Evolutionary conservation across 2,113 vertebrate genomes (phyloP).

Genomic region (Hyperoodon ampullatus): DNA sequence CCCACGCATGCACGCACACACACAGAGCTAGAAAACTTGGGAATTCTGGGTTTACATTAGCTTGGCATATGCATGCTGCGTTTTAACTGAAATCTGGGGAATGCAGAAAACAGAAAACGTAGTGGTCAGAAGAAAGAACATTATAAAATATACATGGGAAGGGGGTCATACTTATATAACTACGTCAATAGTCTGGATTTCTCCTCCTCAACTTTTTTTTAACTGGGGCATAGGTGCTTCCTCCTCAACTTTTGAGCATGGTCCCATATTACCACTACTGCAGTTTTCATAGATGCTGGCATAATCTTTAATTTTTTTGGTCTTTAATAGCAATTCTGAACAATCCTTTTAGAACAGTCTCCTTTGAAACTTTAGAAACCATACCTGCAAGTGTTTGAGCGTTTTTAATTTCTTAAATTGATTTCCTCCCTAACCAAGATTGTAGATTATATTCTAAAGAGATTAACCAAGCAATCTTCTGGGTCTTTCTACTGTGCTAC

Average conservation of each 20-base stretch:
- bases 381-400: neutral
- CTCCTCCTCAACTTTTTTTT: neutral
- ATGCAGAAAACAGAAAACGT: neutral
- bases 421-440: neutral
- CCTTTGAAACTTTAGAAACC: neutral
- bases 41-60: neutral
- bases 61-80: neutral
- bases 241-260: neutral
- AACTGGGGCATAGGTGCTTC: neutral
- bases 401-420: constrained; percentile 1
- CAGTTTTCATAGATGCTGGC: neutral
- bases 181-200: neutral
- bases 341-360: neutral
- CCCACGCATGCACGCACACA: neutral
- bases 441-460: neutral
- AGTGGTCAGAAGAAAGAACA: neutral
- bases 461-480: neutral
- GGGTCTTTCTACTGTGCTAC: neutral
- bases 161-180: neutral
- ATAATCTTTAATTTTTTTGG: neutral
- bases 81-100: neutral
- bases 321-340: constrained; percentile 12
- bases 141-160: neutral
- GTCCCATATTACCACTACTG: neutral
- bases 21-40: neutral